Percentiles rank a stretch among this genome's conserved stretches.
Conservation (phyloP, 2,888 invertebrate genomes). For the Hydrotaea diabolus region DNA sequence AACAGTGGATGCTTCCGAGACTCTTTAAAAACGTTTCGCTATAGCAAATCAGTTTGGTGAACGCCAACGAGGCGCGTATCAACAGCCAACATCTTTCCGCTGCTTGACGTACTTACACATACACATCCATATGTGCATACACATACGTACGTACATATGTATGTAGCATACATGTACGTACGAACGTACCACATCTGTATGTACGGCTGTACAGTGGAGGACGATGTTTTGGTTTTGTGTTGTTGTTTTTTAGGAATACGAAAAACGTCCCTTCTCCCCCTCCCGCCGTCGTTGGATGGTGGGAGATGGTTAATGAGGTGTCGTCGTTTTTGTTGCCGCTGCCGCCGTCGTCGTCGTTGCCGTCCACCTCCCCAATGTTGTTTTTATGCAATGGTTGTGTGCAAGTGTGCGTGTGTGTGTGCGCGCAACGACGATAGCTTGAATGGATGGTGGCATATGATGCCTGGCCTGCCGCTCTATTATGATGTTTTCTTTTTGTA, state of each 20-base stretch:
- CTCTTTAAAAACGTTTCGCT: too few species aligned
- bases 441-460: conserved; percentile 54
- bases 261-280: conserved; percentile 64
- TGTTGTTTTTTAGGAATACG: conserved; percentile 53
- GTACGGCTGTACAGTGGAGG: background rate
- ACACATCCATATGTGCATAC: conserved; percentile 35
- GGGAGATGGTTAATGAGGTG: conserved; percentile 65
- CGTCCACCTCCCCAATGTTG: conserved; percentile 16
- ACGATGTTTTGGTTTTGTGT: conserved; percentile 4
- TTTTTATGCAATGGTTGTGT: conserved; percentile 38
- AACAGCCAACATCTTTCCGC: conserved; percentile 20
- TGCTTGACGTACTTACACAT: conserved; percentile 38
- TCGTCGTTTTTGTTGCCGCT: conserved; percentile 53
- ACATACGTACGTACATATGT: background rate
- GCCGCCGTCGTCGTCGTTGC: conserved; percentile 53
- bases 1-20: too few species aligned
- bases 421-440: conserved; percentile 49
- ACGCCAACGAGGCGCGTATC: background rate
- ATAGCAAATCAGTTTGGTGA: background rate
- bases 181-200: background rate
- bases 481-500: conserved; percentile 67
- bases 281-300: conserved; percentile 67
- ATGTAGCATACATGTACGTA: too few species aligned
- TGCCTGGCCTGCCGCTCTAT: conserved; percentile 61
- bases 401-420: conserved; percentile 33